Conservation (phyloP, 37 sponge, comb jelly and placozoan genomes). For the Mnemiopsis leidyi region DNA sequence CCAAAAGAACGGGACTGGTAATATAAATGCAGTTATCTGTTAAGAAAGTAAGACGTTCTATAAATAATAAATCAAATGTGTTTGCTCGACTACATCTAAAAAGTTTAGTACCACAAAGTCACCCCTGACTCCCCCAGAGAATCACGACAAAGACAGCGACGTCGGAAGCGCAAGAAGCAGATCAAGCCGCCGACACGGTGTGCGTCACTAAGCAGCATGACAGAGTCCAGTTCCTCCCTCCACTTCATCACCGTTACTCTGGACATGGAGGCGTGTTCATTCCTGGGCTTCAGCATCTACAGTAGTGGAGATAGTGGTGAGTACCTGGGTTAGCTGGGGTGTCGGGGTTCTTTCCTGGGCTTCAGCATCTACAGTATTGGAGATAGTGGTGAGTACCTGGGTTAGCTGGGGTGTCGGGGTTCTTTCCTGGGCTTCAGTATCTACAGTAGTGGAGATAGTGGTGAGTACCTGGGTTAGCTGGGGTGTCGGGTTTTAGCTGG, state of each 20-base stretch:
- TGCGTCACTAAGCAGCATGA: conserved; percentile 14
- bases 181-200: background rate
- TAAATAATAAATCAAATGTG: too few relatives aligned
- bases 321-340: too few relatives aligned
- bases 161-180: conserved; percentile 27
- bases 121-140: background rate
- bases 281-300: conserved; percentile 51
- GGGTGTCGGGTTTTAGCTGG: too few relatives aligned
- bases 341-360: background rate
- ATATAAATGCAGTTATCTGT: too few relatives aligned
- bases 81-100: too few relatives aligned
- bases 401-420: too few relatives aligned
- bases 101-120: too few relatives aligned
- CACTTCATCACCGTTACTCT: conserved; percentile 10
- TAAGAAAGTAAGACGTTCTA: too few relatives aligned
- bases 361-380: conserved; percentile 39
- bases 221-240: conserved; percentile 28
- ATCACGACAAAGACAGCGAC: background rate
- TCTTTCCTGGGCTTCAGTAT: conserved; percentile 26
- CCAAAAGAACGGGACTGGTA: too few relatives aligned
- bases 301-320: background rate
- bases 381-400: background rate
- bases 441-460: conserved; percentile 2
- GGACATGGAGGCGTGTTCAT: background rate
- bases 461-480: conserved; percentile 15